Base-by-base conservation (phyloP, 2,113 vertebrate species). In the Salvator merianae region DNA sequence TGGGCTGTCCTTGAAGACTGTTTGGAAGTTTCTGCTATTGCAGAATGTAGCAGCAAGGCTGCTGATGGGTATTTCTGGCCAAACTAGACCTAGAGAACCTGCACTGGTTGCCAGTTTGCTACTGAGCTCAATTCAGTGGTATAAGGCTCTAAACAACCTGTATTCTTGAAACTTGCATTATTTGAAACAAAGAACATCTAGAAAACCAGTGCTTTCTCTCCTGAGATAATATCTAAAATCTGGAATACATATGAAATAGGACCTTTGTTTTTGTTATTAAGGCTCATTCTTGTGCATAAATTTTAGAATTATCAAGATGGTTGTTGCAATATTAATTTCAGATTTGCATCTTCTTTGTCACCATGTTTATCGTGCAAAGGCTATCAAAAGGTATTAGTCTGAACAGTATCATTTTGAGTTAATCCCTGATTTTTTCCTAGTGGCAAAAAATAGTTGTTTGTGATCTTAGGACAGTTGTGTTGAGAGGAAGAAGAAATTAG, bases 251-350 rank as follows among this genome's bases (percentile, higher is more conserved):
- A n/a, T 34, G 43, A 77, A 24, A 43, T 69, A 78, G 10, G 36
- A 9, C 53, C 87, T 86, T 24, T 5, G 3, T 36, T n/a, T 34
- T 47, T 71, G n/a, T 89, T 76, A 2, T 68, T 77, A 53, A 34
- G 32, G 22, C 30, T 1, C 68, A n/a, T 65, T 32, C 77, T 85
- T n/a, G 2, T 82, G 38, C 36, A 24, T 7, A 68, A 36, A 26
- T 3, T 16, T 76, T 73, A 30, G 70, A n/a, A 62, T 28, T 0
- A 1, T 62, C 79, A 74, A 84, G 32, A 43, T 38, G 1, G 83
- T 86, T 78, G 62, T 76, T 40, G 16, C 86, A 86, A 50, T 43
- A 8, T 74, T 38, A 26, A 68, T 86, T 20, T 14, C 75, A 77
- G 16, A 63, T 84, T 76, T 62, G 82, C 36, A 73, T 4, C 65